phyloP scores from a whole-genome alignment of 2,113 vertebrate genomes.

The Hiodon tergisus region DNA sequence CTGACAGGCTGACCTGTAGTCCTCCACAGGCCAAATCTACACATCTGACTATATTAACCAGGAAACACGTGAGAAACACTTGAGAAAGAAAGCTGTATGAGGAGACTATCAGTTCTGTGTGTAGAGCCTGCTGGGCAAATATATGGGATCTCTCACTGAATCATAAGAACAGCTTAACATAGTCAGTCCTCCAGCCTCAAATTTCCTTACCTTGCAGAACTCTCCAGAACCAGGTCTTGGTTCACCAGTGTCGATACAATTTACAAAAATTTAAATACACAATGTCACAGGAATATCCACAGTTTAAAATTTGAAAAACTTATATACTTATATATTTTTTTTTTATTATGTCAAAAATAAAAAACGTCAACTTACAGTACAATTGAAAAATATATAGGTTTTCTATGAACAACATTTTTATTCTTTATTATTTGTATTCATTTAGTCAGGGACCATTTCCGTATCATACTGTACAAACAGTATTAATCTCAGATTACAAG shows the following conservation, averaged over 20 bases:
- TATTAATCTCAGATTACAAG: slow-evolving; percentile 58
- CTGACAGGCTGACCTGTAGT: slow-evolving; percentile 25
- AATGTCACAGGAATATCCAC: background rate
- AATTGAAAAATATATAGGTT: slow-evolving; percentile 46
- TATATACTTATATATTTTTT: slow-evolving; percentile 23
- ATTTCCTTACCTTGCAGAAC: too few relatives aligned
- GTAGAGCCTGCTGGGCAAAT: too few relatives aligned
- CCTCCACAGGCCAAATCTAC: background rate
- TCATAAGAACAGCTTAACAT: background rate
- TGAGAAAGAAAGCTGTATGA: background rate
- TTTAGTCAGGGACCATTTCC: slow-evolving; percentile 53
- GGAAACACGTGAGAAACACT: background rate
- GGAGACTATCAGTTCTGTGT: background rate
- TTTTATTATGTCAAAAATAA: slow-evolving; percentile 39
- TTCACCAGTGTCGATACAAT: too few relatives aligned
- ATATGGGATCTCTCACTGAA: background rate
- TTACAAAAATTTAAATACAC: too few relatives aligned
- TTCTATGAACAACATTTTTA: slow-evolving; percentile 42
- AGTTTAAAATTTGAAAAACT: background rate
- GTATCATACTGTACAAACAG: slow-evolving; percentile 59
- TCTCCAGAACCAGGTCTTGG: too few relatives aligned
- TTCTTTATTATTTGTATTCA: slow-evolving; percentile 48
- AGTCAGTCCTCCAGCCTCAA: background rate
- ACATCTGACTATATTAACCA: slow-evolving; percentile 7
- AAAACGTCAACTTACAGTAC: slow-evolving; percentile 46